Percentiles rank a stretch among this genome's conserved stretches.
These are phyloP conservation scores for Scaptodrosophila latifasciaeformis DNA, from an alignment of 2,888 invertebrate species.

Conservation along the genomic window DNA sequence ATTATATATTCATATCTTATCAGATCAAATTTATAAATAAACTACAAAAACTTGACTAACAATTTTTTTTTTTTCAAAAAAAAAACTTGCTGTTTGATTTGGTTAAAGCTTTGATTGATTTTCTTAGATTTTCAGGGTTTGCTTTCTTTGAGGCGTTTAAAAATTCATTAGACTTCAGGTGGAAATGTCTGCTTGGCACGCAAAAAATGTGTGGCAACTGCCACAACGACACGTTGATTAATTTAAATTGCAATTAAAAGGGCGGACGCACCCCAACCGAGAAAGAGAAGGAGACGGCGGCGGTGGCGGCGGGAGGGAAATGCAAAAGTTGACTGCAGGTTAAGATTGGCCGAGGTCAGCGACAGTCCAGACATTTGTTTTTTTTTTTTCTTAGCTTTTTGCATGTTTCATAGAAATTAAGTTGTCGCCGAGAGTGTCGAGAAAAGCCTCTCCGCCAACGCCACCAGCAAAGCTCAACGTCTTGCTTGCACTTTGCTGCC, in stretches of 20 bases:
- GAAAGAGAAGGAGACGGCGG: neutral
- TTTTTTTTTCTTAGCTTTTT: too few species aligned
- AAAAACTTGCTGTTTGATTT: too few species aligned
- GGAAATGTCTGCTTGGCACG: neutral
- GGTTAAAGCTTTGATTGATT: conserved; percentile 8
- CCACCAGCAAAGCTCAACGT: conserved; percentile 12
- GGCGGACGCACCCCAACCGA: neutral
- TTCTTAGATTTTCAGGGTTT: conserved; percentile 30
- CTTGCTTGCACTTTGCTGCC: conserved; percentile 16
- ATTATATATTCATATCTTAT: too few species aligned
- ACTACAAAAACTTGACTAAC: too few species aligned
- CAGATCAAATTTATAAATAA: too few species aligned
- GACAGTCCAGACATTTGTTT: too few species aligned
- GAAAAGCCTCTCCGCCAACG: too few species aligned
- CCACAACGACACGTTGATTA: conserved; percentile 31
- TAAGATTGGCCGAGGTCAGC: too few species aligned
- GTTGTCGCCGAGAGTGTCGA: conserved; percentile 68
- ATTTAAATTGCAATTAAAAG: conserved; percentile 47
- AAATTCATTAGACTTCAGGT: conserved; percentile 47
- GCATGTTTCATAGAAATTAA: conserved; percentile 64
- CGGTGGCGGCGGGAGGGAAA: neutral
- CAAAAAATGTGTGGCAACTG: neutral
- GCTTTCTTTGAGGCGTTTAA: conserved; percentile 47
- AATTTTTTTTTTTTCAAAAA: neutral
- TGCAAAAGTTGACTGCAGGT: neutral